Base-by-base conservation (phyloP, 2,888 invertebrate genomes). In the Gastrophysa polygoni region DNA sequence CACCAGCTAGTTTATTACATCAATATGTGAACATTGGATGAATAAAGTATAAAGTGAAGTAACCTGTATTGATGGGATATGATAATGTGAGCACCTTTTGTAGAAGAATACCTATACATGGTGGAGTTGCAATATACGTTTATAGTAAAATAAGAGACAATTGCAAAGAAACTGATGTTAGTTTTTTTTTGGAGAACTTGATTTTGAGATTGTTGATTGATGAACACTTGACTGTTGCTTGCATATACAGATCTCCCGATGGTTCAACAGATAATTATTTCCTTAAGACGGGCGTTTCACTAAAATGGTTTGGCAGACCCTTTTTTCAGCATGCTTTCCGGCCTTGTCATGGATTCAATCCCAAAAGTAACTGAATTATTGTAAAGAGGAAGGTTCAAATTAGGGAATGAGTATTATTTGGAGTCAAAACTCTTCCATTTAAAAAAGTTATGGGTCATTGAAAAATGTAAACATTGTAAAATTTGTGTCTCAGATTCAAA, bases 171-270 rank as follows among this genome's bases (percentile, higher is more conserved):
- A 46, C 18, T 46, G 18, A 46, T 24, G 24, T 46, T 17, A 46
- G 18, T 17, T 17, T 7, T 46, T 46, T 46, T 46, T 16, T 46
- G 3, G 16, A 18, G 46, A 46, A 46, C 46, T 46, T 11, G 46
- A 46, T 46, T 46, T 46, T 18, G 46, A 46, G 10, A 46, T 46
- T 46, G 46, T 46, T 46, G 18, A 18, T 46, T 17, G 46, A 46
- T 46, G 32, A 50, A 50, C 28, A 50, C 50, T 50, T 50, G 16
- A 24, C 14, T 24, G 50, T 32, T 52, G 52, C 29, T 52, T 52
- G 34, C 11, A 52, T 46, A 46, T 46, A 46, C 46, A 46, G 18
- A 46, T 46, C 46, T 46, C 46, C 46, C 11, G 46, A 46, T 46
- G 46, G 17, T 17, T 29, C 50, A 24, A 50, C 28, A 1, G 50